Evolutionary conservation across 2,113 vertebrate genomes (phyloP), one percentile per base, ranked within the genome.

Genomic region (chimpanzee (Pan troglodytes)): DNA sequence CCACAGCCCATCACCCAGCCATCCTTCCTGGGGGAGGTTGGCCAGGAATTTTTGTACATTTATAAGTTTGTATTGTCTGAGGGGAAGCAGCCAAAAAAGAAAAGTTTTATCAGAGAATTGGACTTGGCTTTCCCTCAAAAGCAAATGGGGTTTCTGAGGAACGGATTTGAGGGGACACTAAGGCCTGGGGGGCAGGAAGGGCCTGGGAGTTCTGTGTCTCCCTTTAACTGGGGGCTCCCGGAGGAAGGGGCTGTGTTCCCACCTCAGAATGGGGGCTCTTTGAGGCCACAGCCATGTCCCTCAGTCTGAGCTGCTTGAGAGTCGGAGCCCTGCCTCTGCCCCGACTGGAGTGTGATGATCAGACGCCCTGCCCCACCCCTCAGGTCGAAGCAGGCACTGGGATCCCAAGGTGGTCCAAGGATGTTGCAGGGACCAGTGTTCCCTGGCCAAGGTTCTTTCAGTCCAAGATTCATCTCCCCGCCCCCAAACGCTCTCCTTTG

Each of bases 41-140:
- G 76, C 18, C 27, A 80, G 82, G 87, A 40, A 83, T 80, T 82
- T 92, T 43, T 55, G 59, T 50, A 45, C 22, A 93, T 94, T 73
- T 50, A 79, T 90, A 85, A 79, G n/a, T 88, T 76, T 81, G 76
- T 30, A 22, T 87, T 89, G 59, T 83, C 87, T 88, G 67, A 89
- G 17, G 6, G 68, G 45, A 96, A 78, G 18, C 35, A 45, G 79
- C 25, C 25, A 20, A 22, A 64, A 30, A 16, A 2, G 59, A 25
- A 73, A 55, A 9, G 30, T 3, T 67, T 93, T 93, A 64, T 73
- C 78, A 73, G 64, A 48, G 88, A 17, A 17, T 25, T 57, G 50
- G 30, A 80, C 32, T 67, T 72, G 72, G 55, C 48, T 94, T 90
- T 92, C 76, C 61, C 23, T 95, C n/a, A 61, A 4, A 61, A 67